Conservation (phyloP, 30 jellyfish, hydroid and myxozoan genomes). For the Morbakka virulenta region DNA sequence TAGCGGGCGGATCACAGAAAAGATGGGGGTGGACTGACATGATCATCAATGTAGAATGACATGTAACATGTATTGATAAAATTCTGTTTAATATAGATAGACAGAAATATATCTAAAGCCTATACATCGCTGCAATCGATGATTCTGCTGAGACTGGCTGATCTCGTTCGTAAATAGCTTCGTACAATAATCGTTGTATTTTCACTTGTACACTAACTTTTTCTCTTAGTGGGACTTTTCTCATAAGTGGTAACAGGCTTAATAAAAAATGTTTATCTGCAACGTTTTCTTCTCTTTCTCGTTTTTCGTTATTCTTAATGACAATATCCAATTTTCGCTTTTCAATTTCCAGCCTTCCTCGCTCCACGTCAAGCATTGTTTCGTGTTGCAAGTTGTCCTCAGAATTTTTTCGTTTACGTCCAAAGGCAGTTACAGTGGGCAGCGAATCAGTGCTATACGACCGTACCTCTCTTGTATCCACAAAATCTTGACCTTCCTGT, state of each 20-base stretch:
- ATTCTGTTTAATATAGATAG: no score
- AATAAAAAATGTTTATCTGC: neutral
- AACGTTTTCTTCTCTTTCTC: conserved; percentile 21
- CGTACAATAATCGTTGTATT: neutral
- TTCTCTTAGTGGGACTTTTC: conserved; percentile 3
- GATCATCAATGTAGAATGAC: no score
- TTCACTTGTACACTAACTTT: neutral
- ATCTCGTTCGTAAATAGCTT: neutral
- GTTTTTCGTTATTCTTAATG: neutral
- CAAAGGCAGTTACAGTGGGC: no score
- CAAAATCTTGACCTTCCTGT: no score
- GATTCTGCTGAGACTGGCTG: neutral
- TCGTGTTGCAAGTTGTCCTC: no score
- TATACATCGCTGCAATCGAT: no score
- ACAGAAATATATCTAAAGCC: conserved; percentile 29
- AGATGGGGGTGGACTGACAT: no score
- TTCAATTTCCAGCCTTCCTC: conserved; percentile 8
- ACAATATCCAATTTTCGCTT: conserved; percentile 15
- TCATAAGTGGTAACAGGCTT: conserved; percentile 4
- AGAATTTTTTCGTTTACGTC: no score
- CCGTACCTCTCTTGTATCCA: no score
- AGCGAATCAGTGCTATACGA: no score
- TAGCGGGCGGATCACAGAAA: no score
- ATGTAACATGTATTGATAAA: no score
- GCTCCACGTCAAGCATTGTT: neutral